Conservation (phyloP, 1,140 invertebrate genomes). For the Trachymyrmex cornetzi region DNA sequence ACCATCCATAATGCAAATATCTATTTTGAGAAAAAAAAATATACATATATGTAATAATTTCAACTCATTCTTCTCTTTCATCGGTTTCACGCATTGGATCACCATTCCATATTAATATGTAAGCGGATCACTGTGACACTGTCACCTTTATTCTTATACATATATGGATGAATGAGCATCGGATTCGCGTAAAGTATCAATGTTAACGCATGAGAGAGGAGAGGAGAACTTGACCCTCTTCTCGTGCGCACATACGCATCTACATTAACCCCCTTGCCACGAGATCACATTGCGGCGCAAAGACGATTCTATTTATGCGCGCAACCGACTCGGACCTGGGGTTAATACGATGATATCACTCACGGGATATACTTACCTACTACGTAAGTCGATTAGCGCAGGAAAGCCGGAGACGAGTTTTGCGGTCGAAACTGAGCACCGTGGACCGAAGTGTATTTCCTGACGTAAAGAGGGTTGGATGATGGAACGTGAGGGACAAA, state of each 20-base stretch:
- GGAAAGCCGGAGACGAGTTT: slow-evolving; percentile 76
- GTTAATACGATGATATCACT: slow-evolving; percentile 83
- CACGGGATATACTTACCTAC: slow-evolving; percentile 79
- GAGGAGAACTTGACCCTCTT: slow-evolving; percentile 61
- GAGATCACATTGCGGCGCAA: slow-evolving; percentile 77
- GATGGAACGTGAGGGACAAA: slow-evolving; percentile 71
- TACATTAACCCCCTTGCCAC: slow-evolving; percentile 73
- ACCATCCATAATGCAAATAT: slow-evolving; percentile 1
- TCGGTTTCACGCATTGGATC: neutral
- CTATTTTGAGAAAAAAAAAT: neutral
- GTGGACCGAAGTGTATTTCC: slow-evolving; percentile 43
- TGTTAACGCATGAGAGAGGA: slow-evolving; percentile 51
- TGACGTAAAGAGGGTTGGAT: slow-evolving; percentile 67
- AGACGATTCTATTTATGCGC: slow-evolving; percentile 83
- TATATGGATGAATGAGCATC: slow-evolving; percentile 39
- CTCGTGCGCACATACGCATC: slow-evolving; percentile 63
- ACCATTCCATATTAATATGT: slow-evolving; percentile 32
- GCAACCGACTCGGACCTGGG: slow-evolving; percentile 77
- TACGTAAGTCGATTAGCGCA: slow-evolving; percentile 80
- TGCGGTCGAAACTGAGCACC: slow-evolving; percentile 74
- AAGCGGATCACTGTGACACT: slow-evolving; percentile 48
- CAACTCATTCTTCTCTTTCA: neutral
- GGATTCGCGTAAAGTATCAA: slow-evolving; percentile 74
- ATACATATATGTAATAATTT: neutral
- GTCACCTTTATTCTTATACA: slow-evolving; percentile 37